Evolutionary conservation across 2,113 vertebrate species (phyloP).

Genomic region (Hymenochirus boettgeri): DNA sequence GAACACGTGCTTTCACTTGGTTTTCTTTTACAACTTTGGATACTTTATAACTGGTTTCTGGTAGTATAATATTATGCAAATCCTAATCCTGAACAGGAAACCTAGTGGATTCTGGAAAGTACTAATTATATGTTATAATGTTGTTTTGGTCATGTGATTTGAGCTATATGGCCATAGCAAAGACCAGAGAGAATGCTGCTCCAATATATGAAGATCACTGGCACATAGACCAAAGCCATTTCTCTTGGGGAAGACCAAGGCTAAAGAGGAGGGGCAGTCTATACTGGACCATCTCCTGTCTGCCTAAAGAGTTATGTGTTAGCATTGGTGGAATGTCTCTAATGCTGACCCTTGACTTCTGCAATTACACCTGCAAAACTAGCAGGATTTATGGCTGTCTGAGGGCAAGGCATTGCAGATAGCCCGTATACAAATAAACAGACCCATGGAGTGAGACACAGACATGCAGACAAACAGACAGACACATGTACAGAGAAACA

Average conservation of each 20-base stretch:
- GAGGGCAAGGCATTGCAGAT: constrained; percentile 30
- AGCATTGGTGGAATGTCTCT: constrained; percentile 28
- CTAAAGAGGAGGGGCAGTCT: not conserved
- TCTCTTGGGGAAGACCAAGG: not conserved
- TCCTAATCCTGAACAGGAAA: no score
- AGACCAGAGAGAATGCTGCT: no score
- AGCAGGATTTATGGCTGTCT: constrained; percentile 37
- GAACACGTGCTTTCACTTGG: no score
- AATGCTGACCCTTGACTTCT: constrained; percentile 41
- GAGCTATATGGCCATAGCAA: no score
- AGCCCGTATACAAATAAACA: constrained; percentile 39
- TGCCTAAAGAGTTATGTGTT: constrained; percentile 5
- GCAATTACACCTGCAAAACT: constrained; percentile 42
- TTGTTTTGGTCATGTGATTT: no score
- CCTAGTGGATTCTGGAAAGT: no score
- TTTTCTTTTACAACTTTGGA: no score
- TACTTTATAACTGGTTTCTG: no score
- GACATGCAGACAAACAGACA: constrained; percentile 32
- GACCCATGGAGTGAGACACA: constrained; percentile 33
- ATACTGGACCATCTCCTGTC: not conserved
- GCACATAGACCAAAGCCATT: constrained; percentile 7
- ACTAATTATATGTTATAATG: no score
- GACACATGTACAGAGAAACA: constrained; percentile 36
- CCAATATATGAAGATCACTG: not conserved
- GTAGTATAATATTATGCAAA: no score